A percentile compares a stretch with the other conserved stretches of the same genome.
Evolutionary conservation across 2,113 vertebrate species (phyloP).

Genomic region (Clinocottus analis): DNA sequence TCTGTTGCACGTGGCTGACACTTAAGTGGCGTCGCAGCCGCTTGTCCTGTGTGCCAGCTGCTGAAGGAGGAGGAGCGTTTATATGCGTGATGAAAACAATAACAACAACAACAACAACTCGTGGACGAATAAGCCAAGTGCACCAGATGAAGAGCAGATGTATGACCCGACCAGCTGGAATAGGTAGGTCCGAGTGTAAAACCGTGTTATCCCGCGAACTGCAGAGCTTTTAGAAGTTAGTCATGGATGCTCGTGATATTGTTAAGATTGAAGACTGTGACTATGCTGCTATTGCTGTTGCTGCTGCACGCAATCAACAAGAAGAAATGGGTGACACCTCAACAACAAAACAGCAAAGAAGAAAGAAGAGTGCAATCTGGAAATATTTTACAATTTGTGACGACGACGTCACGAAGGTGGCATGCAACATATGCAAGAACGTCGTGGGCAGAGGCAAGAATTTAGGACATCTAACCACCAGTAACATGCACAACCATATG

Average conservation of each 20-base stretch:
- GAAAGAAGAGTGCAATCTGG: slow-evolving; percentile 1
- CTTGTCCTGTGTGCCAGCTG: background rate
- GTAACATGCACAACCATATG: slow-evolving; percentile 8
- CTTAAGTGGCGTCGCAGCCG: background rate
- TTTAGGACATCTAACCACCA: slow-evolving; percentile 1
- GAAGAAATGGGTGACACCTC: background rate
- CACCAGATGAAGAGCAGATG: background rate
- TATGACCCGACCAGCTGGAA: background rate
- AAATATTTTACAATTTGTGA: background rate
- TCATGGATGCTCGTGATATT: background rate
- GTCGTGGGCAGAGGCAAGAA: slow-evolving; percentile 14
- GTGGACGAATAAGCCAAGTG: background rate
- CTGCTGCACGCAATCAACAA: background rate
- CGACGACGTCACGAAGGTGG: background rate
- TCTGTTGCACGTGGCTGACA: background rate
- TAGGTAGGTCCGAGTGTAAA: background rate
- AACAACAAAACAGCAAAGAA: background rate
- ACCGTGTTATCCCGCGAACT: background rate
- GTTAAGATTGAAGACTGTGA: background rate
- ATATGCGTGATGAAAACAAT: no score
- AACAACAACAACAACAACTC: background rate
- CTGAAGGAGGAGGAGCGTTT: background rate
- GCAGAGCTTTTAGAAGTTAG: background rate
- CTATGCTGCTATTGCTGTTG: background rate
- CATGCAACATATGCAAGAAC: slow-evolving; percentile 1